Conservation (phyloP, 2,113 vertebrate species). For the Sigmodon hispidus region DNA sequence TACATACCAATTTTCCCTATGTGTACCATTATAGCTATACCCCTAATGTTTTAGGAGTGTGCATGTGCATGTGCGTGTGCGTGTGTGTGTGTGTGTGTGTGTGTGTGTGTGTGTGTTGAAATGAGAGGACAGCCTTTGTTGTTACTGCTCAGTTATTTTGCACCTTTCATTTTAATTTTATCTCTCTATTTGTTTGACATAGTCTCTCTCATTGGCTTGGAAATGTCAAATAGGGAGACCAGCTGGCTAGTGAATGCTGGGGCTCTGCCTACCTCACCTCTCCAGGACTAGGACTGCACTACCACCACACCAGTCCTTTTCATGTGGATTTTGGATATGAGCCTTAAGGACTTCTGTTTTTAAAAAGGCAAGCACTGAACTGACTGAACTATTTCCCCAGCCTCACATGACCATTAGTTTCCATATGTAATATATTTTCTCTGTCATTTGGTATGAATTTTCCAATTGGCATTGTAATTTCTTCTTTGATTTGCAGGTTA, state of each 20-base stretch:
- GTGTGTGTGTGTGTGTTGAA: neutral
- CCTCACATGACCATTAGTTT: neutral
- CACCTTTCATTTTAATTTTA: neutral
- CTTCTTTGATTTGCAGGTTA: neutral
- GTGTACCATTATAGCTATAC: neutral
- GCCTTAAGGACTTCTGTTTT: neutral
- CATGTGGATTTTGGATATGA: neutral
- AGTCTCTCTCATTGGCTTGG: neutral
- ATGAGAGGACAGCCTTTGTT: neutral
- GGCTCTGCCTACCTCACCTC: neutral
- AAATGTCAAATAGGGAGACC: too few species aligned
- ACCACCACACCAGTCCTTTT: neutral
- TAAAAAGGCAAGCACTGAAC: neutral
- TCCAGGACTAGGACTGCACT: neutral
- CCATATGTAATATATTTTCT: neutral
- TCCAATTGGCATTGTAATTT: constrained; percentile 43
- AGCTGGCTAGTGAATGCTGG: neutral
- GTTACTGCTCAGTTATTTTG: neutral
- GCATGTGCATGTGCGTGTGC: neutral
- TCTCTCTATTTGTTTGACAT: neutral
- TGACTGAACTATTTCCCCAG: neutral
- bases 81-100: neutral
- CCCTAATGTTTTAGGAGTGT: neutral
- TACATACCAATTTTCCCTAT: neutral
- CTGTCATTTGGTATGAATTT: neutral